Evolutionary conservation across 2,113 vertebrate species (phyloP).

Genomic region (Chaetorhynchus papuensis): DNA sequence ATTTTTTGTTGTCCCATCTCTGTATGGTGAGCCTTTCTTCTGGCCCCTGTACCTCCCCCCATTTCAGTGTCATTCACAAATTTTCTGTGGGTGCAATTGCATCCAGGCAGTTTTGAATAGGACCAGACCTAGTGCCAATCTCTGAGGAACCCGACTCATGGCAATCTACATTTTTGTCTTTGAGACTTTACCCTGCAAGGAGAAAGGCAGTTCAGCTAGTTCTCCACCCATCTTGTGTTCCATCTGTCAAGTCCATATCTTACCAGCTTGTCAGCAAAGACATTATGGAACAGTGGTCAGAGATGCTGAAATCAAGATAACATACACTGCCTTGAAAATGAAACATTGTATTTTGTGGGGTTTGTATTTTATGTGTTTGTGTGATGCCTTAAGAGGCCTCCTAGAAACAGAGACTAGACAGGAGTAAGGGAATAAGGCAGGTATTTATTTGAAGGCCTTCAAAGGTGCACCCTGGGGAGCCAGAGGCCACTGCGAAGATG

Average conservation of each 20-base stretch:
- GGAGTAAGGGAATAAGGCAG: too few relatives aligned
- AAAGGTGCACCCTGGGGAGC: too few relatives aligned
- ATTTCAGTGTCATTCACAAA: neutral
- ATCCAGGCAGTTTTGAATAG: neutral
- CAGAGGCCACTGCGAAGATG: too few relatives aligned
- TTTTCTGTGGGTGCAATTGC: neutral
- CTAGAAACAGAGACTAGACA: too few relatives aligned
- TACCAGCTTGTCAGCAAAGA: neutral
- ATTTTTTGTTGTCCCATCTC: neutral
- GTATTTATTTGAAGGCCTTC: too few relatives aligned
- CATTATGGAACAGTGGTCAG: neutral
- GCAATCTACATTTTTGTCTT: neutral
- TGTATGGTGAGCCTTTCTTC: neutral
- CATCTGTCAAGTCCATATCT: neutral
- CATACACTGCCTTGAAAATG: neutral
- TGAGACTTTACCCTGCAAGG: neutral
- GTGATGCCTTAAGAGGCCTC: too few relatives aligned
- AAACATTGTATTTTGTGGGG: neutral
- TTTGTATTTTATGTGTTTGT: neutral
- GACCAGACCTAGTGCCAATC: neutral
- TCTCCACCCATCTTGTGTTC: neutral
- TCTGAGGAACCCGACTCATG: neutral
- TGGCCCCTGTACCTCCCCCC: neutral
- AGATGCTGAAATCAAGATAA: neutral
- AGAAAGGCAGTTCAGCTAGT: neutral